Conservation (phyloP, 2,888 invertebrate genomes). For the Trachelus tabidus region DNA sequence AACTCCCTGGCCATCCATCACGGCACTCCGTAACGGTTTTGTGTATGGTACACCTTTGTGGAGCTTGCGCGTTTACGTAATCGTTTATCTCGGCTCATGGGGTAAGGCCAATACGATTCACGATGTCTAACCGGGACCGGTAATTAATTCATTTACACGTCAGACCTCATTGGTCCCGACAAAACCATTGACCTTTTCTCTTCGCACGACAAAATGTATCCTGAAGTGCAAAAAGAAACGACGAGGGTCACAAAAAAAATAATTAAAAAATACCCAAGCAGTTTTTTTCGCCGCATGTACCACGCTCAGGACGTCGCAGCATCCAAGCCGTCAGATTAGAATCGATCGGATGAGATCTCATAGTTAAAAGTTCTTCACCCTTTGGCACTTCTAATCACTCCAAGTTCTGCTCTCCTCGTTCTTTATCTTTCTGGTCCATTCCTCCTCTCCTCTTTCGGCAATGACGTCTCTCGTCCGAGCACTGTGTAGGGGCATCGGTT, state of each 20-base stretch:
- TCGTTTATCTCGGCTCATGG: background rate
- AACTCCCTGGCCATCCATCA: conserved; percentile 40
- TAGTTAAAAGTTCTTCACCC: background rate
- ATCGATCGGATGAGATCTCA: background rate
- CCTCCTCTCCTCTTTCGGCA: background rate
- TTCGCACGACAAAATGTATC: background rate
- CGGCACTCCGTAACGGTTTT: conserved; percentile 21
- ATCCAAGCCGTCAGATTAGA: background rate
- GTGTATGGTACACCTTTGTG: conserved; percentile 38
- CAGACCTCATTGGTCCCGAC: background rate
- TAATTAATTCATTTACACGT: conserved; percentile 38
- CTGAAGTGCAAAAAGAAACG: background rate
- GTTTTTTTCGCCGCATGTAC: background rate
- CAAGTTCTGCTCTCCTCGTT: background rate
- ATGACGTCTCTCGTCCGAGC: background rate
- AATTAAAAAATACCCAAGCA: background rate
- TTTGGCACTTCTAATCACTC: background rate
- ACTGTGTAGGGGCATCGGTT: background rate
- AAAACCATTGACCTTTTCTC: background rate
- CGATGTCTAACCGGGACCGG: conserved; percentile 23
- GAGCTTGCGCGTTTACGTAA: background rate
- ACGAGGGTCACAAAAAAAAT: background rate
- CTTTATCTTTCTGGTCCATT: background rate
- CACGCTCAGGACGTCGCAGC: background rate
- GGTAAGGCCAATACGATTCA: background rate